A percentile compares a stretch with the other conserved stretches of the same genome.
These are phyloP conservation scores for Drosophila mauritiana DNA, from an alignment of 1,140 invertebrate genomes.

Conservation along the genomic window DNA sequence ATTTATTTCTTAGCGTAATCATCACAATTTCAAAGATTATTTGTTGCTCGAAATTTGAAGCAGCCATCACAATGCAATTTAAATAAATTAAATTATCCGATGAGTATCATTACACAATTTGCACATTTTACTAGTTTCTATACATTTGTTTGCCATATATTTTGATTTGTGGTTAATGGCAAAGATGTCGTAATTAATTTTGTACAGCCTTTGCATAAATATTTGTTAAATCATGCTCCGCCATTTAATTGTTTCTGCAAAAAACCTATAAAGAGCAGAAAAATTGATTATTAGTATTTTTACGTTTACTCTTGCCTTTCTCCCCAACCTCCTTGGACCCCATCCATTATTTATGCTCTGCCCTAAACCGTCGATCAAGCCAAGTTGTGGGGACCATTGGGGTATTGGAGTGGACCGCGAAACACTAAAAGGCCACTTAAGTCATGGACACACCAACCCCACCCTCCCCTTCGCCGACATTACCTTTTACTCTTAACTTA, in stretches of 20 bases:
- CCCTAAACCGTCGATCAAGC: neutral
- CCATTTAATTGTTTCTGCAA: neutral
- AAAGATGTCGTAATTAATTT: too few species aligned
- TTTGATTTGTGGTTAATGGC: neutral
- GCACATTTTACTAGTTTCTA: neutral
- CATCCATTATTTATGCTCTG: slow-evolving; percentile 5
- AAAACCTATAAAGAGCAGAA: slow-evolving; percentile 1
- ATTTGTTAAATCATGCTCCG: too few species aligned
- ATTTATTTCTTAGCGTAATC: neutral
- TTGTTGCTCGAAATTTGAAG: neutral
- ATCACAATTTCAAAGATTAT: neutral
- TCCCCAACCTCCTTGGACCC: neutral
- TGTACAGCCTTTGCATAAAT: too few species aligned
- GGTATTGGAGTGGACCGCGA: slow-evolving; percentile 9
- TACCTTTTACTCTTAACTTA: slow-evolving; percentile 47
- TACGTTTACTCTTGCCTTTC: neutral
- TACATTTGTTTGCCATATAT: neutral
- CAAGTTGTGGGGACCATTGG: neutral
- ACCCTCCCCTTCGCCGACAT: neutral
- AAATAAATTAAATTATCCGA: neutral
- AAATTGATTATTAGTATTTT: slow-evolving; percentile 1
- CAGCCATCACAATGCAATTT: neutral
- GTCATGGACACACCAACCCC: slow-evolving; percentile 13
- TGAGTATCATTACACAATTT: too few species aligned
- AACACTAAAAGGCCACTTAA: slow-evolving; percentile 62